Conservation (phyloP, 2,888 invertebrate genomes). For the Drosophila maculinotata region DNA sequence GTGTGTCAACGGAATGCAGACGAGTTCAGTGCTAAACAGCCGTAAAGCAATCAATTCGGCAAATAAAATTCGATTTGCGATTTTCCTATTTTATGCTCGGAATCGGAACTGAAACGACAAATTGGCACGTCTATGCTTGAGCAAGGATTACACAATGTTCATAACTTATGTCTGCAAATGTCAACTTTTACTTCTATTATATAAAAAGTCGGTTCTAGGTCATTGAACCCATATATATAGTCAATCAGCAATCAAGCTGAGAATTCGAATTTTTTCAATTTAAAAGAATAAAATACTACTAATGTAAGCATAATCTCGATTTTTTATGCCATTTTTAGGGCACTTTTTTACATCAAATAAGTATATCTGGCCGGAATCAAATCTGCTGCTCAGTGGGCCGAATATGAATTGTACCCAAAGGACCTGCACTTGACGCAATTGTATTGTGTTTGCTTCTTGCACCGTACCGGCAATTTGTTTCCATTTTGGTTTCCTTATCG, state of each 20-base stretch:
- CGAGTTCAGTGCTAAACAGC: constrained; percentile 67
- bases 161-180: constrained; percentile 53
- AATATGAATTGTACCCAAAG: constrained; percentile 66
- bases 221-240: constrained; percentile 1
- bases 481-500: constrained; percentile 77
- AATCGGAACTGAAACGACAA: constrained; percentile 57
- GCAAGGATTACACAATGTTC: constrained; percentile 32
- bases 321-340: background rate
- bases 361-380: constrained; percentile 15
- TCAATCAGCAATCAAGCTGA: background rate
- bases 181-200: constrained; percentile 5
- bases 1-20: constrained; percentile 52
- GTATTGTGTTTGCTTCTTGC: constrained; percentile 66
- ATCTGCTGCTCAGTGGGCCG: constrained; percentile 54
- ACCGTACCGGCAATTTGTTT: constrained; percentile 76
- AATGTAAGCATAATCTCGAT: background rate
- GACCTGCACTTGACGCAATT: constrained; percentile 70
- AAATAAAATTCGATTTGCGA: constrained; percentile 78
- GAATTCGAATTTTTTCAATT: background rate
- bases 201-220: background rate
- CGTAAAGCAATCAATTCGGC: constrained; percentile 76
- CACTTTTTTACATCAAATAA: background rate
- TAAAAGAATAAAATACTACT: background rate
- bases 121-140: constrained; percentile 62
- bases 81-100: constrained; percentile 43